phyloP scores from a whole-genome alignment of 2,888 invertebrate species.

The Automeris io region DNA sequence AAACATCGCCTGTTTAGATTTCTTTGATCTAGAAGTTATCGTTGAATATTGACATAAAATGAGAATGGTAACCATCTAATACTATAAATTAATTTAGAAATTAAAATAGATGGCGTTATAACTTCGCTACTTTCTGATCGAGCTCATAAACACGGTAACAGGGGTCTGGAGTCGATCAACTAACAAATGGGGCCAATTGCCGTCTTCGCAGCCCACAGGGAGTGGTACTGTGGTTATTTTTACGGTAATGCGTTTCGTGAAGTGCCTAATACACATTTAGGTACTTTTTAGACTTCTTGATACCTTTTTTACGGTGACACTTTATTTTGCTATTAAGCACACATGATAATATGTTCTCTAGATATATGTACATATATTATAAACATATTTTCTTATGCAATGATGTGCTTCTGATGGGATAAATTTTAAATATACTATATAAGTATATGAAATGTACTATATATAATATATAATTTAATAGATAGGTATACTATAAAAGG shows the following conservation, averaged over 20 bases:
- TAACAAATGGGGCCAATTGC: conserved; percentile 42
- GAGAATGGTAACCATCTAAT: conserved; percentile 18
- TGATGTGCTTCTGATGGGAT: no score
- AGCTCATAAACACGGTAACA: conserved; percentile 55
- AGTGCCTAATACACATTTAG: conserved; percentile 21
- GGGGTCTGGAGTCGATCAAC: conserved; percentile 59
- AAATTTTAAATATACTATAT: no score
- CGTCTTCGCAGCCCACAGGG: conserved; percentile 25
- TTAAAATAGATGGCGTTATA: conserved; percentile 52
- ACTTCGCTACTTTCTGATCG: conserved; percentile 59
- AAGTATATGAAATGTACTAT: no score
- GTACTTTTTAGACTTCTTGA: conserved; percentile 10
- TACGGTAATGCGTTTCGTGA: conserved; percentile 50
- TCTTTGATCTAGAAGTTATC: no score
- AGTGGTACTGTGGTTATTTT: conserved; percentile 46
- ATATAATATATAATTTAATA: no score
- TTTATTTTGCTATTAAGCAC: conserved; percentile 3
- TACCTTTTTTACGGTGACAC: conserved; percentile 13
- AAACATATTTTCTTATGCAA: no score
- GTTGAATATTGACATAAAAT: no score
- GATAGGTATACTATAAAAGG: no score
- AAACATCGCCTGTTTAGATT: no score
- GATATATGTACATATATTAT: no score
- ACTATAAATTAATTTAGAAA: conserved; percentile 24
- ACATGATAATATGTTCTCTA: no score